Conservation (phyloP, 2,888 invertebrate genomes). For the Drosophila pegasa region DNA sequence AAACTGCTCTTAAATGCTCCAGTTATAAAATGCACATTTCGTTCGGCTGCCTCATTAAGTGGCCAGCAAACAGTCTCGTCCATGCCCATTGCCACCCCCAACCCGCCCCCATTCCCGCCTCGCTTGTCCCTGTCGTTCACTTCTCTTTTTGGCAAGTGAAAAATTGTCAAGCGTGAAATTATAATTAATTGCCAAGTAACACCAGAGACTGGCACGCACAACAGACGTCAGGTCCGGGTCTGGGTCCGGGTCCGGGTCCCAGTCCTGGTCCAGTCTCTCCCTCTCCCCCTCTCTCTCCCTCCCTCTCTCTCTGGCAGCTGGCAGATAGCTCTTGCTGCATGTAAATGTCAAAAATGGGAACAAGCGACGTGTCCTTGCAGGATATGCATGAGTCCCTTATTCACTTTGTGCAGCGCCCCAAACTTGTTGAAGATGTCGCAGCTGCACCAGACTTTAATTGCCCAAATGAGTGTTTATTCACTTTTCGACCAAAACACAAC, state of each 20-base stretch:
- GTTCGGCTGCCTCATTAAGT: slow-evolving; percentile 37
- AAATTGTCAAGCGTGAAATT: slow-evolving; percentile 76
- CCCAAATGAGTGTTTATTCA: slow-evolving; percentile 4
- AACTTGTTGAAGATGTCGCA: slow-evolving; percentile 20
- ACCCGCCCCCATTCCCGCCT: no score
- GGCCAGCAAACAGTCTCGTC: slow-evolving; percentile 13
- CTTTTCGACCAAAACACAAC: background rate
- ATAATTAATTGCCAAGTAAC: slow-evolving; percentile 73
- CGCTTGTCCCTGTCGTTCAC: background rate
- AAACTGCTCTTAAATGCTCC: slow-evolving; percentile 33
- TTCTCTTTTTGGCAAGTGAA: slow-evolving; percentile 51
- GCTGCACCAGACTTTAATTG: slow-evolving; percentile 37
- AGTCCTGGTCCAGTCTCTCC: background rate
- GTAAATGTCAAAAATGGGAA: slow-evolving; percentile 47
- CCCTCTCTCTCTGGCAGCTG: slow-evolving; percentile 13
- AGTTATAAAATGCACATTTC: slow-evolving; percentile 52
- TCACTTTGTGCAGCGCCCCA: slow-evolving; percentile 5
- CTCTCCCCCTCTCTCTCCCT: background rate
- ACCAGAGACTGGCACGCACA: slow-evolving; percentile 54
- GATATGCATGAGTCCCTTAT: slow-evolving; percentile 31
- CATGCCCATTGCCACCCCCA: slow-evolving; percentile 9
- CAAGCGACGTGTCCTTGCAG: slow-evolving; percentile 33
- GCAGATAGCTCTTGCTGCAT: slow-evolving; percentile 46
- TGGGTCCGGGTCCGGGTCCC: slow-evolving; percentile 3
- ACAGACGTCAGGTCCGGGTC: slow-evolving; percentile 20